These are phyloP conservation scores for Phthorimaea operculella DNA, from an alignment of 1,140 invertebrate genomes.

Conservation along the genomic window DNA sequence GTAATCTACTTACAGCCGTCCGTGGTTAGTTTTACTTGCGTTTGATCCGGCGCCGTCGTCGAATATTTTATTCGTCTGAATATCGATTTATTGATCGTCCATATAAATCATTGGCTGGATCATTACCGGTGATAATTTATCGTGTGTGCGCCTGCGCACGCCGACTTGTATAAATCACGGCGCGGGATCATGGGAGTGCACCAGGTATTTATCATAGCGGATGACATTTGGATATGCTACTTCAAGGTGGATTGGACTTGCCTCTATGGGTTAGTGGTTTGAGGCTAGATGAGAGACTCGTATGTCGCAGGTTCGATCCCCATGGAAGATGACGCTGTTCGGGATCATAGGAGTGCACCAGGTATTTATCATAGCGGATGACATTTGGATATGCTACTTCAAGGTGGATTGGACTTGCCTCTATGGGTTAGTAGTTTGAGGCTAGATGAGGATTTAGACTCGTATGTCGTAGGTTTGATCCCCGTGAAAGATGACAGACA, in stretches of 20 bases:
- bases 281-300: no score
- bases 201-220: not conserved
- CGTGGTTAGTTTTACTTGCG: no score
- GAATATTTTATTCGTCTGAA: slow-evolving; percentile 37
- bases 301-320: no score
- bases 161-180: slow-evolving; percentile 35
- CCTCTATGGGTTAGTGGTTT: no score
- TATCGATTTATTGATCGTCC: slow-evolving; percentile 55
- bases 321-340: no score
- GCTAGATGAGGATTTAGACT: no score
- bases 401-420: no score
- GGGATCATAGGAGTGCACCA: not conserved
- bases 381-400: not conserved
- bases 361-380: not conserved
- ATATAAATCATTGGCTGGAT: slow-evolving; percentile 53
- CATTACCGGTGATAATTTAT: slow-evolving; percentile 60
- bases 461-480: no score
- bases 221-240: not conserved
- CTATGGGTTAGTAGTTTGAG: no score
- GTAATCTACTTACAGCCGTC: no score
- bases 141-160: slow-evolving; percentile 15
- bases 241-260: no score
- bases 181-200: not conserved
- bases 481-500: slow-evolving; percentile 10
- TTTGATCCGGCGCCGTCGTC: not conserved